A percentile compares a stretch with the other conserved stretches of the same genome.
These are phyloP conservation scores for Pimpla rufipes DNA, from an alignment of 2,888 invertebrate genomes.

Conservation along the genomic window DNA sequence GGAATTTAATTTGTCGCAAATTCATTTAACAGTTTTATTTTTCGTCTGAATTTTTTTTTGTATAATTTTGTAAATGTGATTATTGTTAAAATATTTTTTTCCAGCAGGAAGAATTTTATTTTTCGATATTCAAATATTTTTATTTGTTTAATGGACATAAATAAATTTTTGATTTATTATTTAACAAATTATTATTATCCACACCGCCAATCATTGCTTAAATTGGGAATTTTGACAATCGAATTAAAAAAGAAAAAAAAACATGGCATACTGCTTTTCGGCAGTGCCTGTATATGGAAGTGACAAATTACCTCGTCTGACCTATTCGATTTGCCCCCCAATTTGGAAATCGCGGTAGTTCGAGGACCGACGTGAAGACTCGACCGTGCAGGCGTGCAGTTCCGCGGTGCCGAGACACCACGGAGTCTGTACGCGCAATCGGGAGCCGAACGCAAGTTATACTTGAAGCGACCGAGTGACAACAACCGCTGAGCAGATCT, in stretches of 20 bases:
- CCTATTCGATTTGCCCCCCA: constrained; percentile 88
- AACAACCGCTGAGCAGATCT: constrained; percentile 89
- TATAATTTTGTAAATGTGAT: no score
- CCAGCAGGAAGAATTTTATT: no score
- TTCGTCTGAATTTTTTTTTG: no score
- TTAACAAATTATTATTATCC: no score
- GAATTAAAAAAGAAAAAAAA: neutral
- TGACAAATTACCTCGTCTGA: constrained; percentile 87
- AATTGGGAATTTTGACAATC: no score
- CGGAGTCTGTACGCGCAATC: constrained; percentile 85
- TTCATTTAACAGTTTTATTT: neutral
- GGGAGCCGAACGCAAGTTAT: constrained; percentile 87
- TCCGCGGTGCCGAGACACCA: constrained; percentile 75
- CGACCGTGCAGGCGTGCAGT: constrained; percentile 86
- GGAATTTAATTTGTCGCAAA: neutral
- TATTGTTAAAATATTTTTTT: no score
- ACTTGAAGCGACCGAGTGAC: constrained; percentile 88
- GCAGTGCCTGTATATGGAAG: constrained; percentile 88
- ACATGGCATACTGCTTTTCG: constrained; percentile 62
- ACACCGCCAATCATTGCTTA: no score
- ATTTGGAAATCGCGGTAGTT: constrained; percentile 89
- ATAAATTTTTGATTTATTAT: neutral
- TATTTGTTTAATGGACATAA: neutral
- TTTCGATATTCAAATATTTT: no score
- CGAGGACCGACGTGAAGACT: constrained; percentile 87